These are phyloP conservation scores for Lamproptera curius DNA, from an alignment of 2,888 invertebrate species.

Conservation along the genomic window DNA sequence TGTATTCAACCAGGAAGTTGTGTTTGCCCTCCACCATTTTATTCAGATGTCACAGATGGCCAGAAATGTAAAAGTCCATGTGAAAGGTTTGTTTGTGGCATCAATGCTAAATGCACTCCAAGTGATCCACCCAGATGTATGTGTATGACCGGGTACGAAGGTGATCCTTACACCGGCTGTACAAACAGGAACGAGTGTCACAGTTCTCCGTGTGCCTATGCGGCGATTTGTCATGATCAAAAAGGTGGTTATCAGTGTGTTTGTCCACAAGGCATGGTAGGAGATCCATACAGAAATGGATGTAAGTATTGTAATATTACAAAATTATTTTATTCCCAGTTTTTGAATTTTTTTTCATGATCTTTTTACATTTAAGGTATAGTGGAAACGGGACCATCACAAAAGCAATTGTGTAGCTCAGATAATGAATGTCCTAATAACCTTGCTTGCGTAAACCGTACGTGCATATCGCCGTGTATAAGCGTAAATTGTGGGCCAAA, in stretches of 20 bases:
- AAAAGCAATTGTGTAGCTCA: slow-evolving; percentile 82
- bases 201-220: slow-evolving; percentile 90
- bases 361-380: slow-evolving; percentile 41
- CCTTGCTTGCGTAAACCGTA: slow-evolving; percentile 86
- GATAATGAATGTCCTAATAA: slow-evolving; percentile 90
- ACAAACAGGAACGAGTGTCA: slow-evolving; percentile 92
- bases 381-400: slow-evolving; percentile 60
- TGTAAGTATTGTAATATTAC: slow-evolving; percentile 73
- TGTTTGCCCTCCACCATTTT: slow-evolving; percentile 94
- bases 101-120: slow-evolving; percentile 93
- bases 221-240: slow-evolving; percentile 92
- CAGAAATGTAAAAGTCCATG: slow-evolving; percentile 96
- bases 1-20: slow-evolving; percentile 95
- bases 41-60: slow-evolving; percentile 87
- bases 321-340: slow-evolving; percentile 4
- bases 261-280: slow-evolving; percentile 89
- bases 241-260: slow-evolving; percentile 92
- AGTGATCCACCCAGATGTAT: slow-evolving; percentile 93
- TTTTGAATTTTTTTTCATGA: slow-evolving; percentile 6
- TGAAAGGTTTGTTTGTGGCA: slow-evolving; percentile 92
- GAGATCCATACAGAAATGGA: slow-evolving; percentile 91
- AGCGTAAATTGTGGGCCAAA: slow-evolving; percentile 88
- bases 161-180: slow-evolving; percentile 91
- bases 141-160: slow-evolving; percentile 92
- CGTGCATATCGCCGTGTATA: slow-evolving; percentile 89